Evolutionary conservation across 2,113 vertebrate species (phyloP).

Genomic region (Machaerirhynchus nigripectus): DNA sequence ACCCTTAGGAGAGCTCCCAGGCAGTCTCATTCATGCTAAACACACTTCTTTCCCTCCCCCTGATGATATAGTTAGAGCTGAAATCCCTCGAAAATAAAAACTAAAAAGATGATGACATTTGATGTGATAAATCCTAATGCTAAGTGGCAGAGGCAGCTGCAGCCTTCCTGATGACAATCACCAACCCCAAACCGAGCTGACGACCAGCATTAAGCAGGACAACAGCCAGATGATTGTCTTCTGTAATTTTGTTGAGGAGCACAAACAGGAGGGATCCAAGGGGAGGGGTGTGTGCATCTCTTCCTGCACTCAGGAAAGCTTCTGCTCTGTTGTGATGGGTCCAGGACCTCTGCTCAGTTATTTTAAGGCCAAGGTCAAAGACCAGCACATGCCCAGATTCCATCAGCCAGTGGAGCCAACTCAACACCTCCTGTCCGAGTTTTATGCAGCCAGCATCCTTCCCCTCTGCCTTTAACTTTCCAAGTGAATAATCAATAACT

Average conservation of each 20-base stretch:
- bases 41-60: background rate
- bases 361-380: background rate
- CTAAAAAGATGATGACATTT: slow-evolving; percentile 32
- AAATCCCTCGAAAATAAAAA: slow-evolving; percentile 37
- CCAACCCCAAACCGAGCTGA: slow-evolving; percentile 14
- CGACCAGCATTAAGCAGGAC: slow-evolving; percentile 30
- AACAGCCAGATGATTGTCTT: slow-evolving; percentile 40
- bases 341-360: background rate
- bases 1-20: slow-evolving; percentile 14
- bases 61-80: background rate
- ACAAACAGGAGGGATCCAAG: background rate
- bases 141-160: slow-evolving; percentile 39
- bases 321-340: background rate
- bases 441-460: background rate
- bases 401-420: background rate
- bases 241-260: background rate
- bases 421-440: background rate
- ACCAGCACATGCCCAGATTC: background rate
- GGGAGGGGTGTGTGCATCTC: background rate
- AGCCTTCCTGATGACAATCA: slow-evolving; percentile 40
- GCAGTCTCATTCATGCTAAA: slow-evolving; percentile 18
- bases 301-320: background rate
- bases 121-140: slow-evolving; percentile 54
- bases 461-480: slow-evolving; percentile 11
- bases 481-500: slow-evolving; percentile 37